A percentile compares a stretch with the other conserved stretches of the same genome.
phyloP scores from a whole-genome alignment of 2,888 invertebrate genomes.

The Luperina testacea region DNA sequence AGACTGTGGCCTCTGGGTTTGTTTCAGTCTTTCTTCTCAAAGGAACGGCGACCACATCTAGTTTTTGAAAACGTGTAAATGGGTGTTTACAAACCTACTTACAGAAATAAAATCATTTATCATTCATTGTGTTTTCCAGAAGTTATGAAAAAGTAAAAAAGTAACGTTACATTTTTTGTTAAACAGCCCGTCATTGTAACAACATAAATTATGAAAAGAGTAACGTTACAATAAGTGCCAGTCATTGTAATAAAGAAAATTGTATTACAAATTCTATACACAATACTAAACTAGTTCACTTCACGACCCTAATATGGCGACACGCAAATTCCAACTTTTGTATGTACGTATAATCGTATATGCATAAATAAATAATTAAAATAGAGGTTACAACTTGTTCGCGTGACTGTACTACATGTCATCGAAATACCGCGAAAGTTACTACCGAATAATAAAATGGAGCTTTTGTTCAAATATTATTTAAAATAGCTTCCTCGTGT shows the following conservation, averaged over 20 bases:
- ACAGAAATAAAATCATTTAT: not conserved
- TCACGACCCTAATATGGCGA: constrained; percentile 11
- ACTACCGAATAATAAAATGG: constrained; percentile 7
- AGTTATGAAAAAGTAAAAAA: not conserved
- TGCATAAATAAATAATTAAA: constrained; percentile 47
- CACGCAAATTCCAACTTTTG: constrained; percentile 42
- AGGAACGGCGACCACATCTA: not conserved
- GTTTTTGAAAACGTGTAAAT: not conserved
- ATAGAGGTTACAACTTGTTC: constrained; percentile 30
- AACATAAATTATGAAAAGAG: not conserved
- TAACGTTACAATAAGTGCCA: not conserved
- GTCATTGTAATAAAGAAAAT: not conserved
- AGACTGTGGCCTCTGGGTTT: not conserved
- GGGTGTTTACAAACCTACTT: not conserved
- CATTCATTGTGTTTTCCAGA: not conserved
- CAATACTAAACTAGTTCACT: constrained; percentile 26
- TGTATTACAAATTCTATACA: not conserved
- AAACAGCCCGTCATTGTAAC: not conserved
- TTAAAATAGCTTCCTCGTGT: not conserved
- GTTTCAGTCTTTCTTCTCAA: not conserved
- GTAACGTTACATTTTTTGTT: not conserved
- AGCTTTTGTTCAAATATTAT: not conserved
- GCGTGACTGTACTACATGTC: constrained; percentile 52
- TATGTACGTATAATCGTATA: constrained; percentile 25
- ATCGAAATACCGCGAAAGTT: constrained; percentile 38